These are phyloP conservation scores for Tanytarsus gracilentus DNA, from an alignment of 2,888 invertebrate species.

Conservation along the genomic window DNA sequence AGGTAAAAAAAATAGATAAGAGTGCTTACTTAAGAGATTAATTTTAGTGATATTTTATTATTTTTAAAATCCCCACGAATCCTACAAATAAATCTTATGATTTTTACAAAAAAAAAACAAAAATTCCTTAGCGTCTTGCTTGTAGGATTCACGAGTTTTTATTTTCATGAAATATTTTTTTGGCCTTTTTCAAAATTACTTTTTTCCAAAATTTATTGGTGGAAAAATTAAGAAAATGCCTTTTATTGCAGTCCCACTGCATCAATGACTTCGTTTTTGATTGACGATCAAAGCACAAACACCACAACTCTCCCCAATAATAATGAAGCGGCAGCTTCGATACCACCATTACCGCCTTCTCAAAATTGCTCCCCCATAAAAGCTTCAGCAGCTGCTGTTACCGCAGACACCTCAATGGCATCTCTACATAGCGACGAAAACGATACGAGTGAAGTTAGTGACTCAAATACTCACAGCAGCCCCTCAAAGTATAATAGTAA, in stretches of 20 bases:
- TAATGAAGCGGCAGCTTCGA: constrained; percentile 10
- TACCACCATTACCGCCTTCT: constrained; percentile 17
- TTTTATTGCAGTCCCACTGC: constrained; percentile 35
- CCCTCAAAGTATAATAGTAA: constrained; percentile 2
- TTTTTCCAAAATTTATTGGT: constrained; percentile 10
- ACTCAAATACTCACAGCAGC: constrained; percentile 7
- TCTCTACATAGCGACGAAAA: constrained; percentile 24
- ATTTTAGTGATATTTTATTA: too few species aligned
- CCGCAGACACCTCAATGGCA: constrained; percentile 30
- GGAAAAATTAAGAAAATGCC: background rate
- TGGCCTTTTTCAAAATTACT: too few species aligned
- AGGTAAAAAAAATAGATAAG: too few species aligned
- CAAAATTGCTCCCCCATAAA: constrained; percentile 41
- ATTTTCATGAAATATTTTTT: too few species aligned
- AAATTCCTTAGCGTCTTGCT: too few species aligned
- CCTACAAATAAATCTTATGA: constrained; percentile 12
- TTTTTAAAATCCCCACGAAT: constrained; percentile 31
- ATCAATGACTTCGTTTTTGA: constrained; percentile 33
- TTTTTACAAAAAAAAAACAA: too few species aligned
- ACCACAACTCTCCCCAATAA: constrained; percentile 10
- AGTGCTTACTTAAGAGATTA: constrained; percentile 41
- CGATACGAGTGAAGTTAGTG: constrained; percentile 16
- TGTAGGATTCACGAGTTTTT: too few species aligned
- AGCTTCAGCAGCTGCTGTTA: constrained; percentile 40
- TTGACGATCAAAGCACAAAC: constrained; percentile 8